Evolutionary conservation across 2,113 vertebrate species (phyloP), one percentile per base, ranked within the genome.

Genomic region (Etheostoma cragini): DNA sequence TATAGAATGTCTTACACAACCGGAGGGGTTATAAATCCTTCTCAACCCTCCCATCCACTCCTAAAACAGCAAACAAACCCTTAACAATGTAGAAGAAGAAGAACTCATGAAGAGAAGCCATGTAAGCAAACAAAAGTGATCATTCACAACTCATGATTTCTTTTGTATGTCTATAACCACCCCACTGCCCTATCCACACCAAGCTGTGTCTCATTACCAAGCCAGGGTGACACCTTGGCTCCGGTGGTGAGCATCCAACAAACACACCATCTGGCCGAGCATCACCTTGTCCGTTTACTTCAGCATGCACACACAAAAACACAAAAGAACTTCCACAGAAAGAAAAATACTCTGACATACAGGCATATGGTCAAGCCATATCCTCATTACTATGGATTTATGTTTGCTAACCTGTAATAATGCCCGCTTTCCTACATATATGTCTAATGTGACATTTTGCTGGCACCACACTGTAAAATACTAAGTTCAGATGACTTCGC

Each of bases 171-270:
- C 45, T 57, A 22, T 10, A 63, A 67, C 42, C 57, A 74, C 26
- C 72, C 24, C 64, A 38, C 68, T 65, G 58, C 74, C 38, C 21
- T 53, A 3, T 52, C 26, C 66, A n/a, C 66, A 47, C 62, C 26
- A 22, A 42, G 60, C 49, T 24, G 45, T 60, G 76, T 80, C 76
- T 86, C 73, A 77, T 67, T 86, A 67, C 30, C 65, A 46, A 72
- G 42, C 64, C 76, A 84, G 83, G 86, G 89, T 88, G 81, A 86
- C 83, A 84, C 63, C 64, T 72, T 69, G 52, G 53, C 75, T 77
- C 82, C 64, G 82, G 69, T 67, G 75, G 78, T 54, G 50, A 87
- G 61, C 42, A 15, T 64, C 65, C 73, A 73, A 70, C 71, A 58
- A 38, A 69, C 65, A 22, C 45, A 14, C 89, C 89, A 91, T 86